A percentile compares a stretch with the other conserved stretches of the same genome.
These are phyloP conservation scores for Noctuana brunneofusca DNA, from an alignment of 2,888 invertebrate genomes.

Conservation along the genomic window DNA sequence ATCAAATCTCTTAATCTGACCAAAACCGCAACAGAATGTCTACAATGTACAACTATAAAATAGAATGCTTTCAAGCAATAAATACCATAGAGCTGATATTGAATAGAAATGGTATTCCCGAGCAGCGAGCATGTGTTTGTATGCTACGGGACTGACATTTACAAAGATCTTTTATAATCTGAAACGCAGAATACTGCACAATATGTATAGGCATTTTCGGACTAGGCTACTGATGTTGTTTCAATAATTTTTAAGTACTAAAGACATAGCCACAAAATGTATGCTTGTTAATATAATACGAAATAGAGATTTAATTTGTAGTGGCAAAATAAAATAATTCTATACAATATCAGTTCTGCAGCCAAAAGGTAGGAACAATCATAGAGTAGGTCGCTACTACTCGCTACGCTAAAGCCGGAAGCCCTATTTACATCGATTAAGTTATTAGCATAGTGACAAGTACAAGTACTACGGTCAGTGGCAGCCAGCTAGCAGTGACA, in stretches of 20 bases:
- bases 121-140: too few species aligned
- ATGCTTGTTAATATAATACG: too few species aligned
- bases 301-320: too few species aligned
- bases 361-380: not conserved
- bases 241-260: too few species aligned
- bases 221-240: too few species aligned
- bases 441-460: not conserved
- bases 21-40: not conserved
- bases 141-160: too few species aligned
- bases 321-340: too few species aligned
- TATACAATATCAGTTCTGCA: not conserved
- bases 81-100: slow-evolving; percentile 10
- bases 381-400: not conserved
- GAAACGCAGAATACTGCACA: too few species aligned
- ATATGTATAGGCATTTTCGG: too few species aligned
- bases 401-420: not conserved
- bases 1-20: slow-evolving; percentile 14
- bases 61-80: slow-evolving; percentile 12
- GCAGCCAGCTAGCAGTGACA: too few species aligned
- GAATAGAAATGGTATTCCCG: not conserved
- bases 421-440: not conserved
- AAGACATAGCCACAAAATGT: too few species aligned
- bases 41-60: not conserved
- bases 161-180: too few species aligned
- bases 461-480: not conserved